phyloP scores from a whole-genome alignment of 2,888 invertebrate genomes.

The Celastrina argiolus region DNA sequence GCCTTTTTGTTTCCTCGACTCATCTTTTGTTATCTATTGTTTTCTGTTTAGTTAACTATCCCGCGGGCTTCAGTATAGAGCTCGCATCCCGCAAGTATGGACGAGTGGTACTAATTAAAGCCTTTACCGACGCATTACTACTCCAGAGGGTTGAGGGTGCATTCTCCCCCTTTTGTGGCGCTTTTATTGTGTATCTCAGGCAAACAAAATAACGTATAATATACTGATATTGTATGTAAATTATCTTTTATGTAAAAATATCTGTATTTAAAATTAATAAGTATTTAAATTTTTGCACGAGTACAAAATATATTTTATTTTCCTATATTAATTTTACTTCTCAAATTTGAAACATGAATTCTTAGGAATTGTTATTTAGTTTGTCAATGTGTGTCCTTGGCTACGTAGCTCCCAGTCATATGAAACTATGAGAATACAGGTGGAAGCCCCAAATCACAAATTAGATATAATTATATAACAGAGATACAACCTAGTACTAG shows the following conservation, averaged over 20 bases:
- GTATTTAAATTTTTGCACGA: no score
- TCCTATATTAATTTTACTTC: no score
- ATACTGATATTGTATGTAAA: not conserved
- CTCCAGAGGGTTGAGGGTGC: not conserved
- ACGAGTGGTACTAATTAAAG: constrained; percentile 6
- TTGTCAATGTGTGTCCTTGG: no score
- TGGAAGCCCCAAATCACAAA: no score
- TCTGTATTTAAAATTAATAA: no score
- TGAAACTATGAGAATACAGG: no score
- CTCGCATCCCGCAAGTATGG: not conserved
- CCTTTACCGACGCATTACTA: constrained; percentile 11
- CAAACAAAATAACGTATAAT: not conserved
- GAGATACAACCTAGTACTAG: no score
- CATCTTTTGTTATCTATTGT: not conserved
- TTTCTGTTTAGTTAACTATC: not conserved
- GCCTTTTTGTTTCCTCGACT: not conserved
- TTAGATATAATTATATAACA: no score
- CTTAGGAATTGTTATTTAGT: no score
- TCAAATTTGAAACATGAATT: no score
- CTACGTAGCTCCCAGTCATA: no score
- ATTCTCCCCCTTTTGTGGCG: not conserved
- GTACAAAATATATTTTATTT: no score
- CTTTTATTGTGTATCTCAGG: not conserved
- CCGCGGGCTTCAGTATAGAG: not conserved
- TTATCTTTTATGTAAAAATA: not conserved